phyloP scores from a whole-genome alignment of 2,888 invertebrate species.

The Hyposoter didymator region DNA sequence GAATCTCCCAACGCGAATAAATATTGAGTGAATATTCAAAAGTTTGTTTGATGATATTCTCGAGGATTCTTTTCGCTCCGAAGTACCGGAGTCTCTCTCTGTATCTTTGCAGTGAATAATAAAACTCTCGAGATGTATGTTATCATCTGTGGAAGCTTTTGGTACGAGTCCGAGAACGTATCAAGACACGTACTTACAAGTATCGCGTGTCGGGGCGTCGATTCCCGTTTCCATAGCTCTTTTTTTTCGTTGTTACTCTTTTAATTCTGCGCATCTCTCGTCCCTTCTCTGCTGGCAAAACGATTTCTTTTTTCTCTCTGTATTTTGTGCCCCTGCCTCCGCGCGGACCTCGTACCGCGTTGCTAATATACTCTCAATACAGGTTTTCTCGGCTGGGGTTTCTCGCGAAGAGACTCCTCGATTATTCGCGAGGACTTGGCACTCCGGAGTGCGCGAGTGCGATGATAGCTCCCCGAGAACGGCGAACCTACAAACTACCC shows the following conservation, averaged over 20 bases:
- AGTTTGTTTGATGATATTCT: background rate
- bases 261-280: constrained; percentile 29
- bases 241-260: constrained; percentile 20
- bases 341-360: constrained; percentile 13
- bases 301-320: constrained; percentile 28
- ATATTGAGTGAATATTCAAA: background rate
- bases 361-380: constrained; percentile 62
- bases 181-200: constrained; percentile 54
- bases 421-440: constrained; percentile 24
- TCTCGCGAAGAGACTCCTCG: constrained; percentile 30
- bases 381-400: constrained; percentile 60
- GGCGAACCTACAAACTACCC: constrained; percentile 51
- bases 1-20: too few species aligned
- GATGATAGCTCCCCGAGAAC: constrained; percentile 48
- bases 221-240: constrained; percentile 57
- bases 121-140: constrained; percentile 46
- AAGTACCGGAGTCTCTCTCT: constrained; percentile 13
- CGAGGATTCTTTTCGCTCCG: background rate
- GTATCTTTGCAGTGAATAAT: constrained; percentile 27
- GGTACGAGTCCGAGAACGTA: constrained; percentile 37
- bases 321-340: background rate
- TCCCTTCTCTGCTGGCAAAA: constrained; percentile 35
- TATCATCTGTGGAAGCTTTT: constrained; percentile 43
- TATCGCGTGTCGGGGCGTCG: constrained; percentile 61
- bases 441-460: constrained; percentile 35